Conservation (phyloP, 2,113 vertebrate species). For the Atrichornis clamosus region DNA sequence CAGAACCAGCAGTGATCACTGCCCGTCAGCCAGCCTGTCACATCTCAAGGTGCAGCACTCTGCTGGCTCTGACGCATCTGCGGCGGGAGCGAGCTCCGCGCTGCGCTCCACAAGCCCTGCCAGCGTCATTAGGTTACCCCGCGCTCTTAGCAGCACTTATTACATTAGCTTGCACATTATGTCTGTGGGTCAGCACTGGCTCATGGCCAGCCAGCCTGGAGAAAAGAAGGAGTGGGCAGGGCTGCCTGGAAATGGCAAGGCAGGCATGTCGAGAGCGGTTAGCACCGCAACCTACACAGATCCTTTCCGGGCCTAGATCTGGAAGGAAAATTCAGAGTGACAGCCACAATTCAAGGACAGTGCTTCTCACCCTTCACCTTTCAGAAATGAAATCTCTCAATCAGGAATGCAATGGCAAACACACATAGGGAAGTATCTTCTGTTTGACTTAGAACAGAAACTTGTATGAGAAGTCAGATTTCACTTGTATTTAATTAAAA, state of each 20-base stretch:
- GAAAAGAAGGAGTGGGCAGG: background rate
- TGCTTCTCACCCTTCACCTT: background rate
- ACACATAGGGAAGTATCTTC: background rate
- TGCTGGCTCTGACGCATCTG: accelerated
- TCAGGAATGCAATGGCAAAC: accelerated
- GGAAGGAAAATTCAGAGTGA: background rate
- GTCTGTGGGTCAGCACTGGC: background rate
- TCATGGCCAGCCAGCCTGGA: background rate
- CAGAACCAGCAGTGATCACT: accelerated
- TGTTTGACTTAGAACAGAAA: background rate
- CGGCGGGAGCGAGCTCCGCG: background rate
- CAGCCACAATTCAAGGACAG: accelerated
- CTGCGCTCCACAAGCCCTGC: accelerated
- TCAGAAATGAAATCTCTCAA: accelerated
- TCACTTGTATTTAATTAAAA: background rate
- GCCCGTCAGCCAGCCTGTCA: background rate
- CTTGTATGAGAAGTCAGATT: background rate
- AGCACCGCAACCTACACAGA: background rate
- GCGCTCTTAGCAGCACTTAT: background rate
- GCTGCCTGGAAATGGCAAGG: background rate
- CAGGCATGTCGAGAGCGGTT: accelerated
- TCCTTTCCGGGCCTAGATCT: too few relatives aligned
- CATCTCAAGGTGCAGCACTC: accelerated
- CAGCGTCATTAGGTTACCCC: background rate
- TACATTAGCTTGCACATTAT: background rate